Conservation (phyloP, 2,113 vertebrate species). For the Piprites chloris region DNA sequence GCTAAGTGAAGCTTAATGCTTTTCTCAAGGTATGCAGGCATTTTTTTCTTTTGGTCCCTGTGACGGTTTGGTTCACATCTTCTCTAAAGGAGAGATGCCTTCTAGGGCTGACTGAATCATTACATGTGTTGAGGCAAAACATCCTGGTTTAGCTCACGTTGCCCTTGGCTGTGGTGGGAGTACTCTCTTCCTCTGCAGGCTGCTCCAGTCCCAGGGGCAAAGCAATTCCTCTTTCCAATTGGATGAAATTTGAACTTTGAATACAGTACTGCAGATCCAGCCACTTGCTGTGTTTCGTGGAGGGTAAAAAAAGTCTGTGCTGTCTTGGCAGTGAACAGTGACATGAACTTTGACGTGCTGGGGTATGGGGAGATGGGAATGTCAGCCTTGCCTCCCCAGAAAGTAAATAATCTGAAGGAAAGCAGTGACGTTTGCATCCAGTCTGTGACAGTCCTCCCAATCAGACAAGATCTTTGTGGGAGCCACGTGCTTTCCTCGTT, state of each 20-base stretch:
- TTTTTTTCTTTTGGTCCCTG: not conserved
- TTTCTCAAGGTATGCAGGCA: not conserved
- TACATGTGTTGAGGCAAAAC: not conserved
- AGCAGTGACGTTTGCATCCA: accelerated
- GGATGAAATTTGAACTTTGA: not conserved
- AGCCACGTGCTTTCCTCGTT: not conserved
- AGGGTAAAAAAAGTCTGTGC: not conserved
- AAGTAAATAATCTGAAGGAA: not conserved
- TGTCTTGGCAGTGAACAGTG: not conserved
- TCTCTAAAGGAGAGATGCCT: not conserved
- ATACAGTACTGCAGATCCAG: not conserved
- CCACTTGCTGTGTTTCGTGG: accelerated
- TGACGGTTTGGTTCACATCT: not conserved
- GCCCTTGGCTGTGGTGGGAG: not conserved
- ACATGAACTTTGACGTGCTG: not conserved
- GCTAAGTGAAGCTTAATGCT: not conserved
- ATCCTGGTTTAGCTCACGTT: not conserved
- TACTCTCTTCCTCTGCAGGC: not conserved
- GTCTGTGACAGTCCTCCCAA: not conserved
- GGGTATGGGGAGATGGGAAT: accelerated
- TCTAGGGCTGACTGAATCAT: not conserved
- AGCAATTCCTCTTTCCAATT: not conserved
- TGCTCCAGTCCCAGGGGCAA: not conserved
- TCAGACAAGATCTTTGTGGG: accelerated
- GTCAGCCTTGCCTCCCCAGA: accelerated